These are phyloP conservation scores for Catagonus wagneri DNA, from an alignment of 2,113 vertebrate species.

Conservation along the genomic window DNA sequence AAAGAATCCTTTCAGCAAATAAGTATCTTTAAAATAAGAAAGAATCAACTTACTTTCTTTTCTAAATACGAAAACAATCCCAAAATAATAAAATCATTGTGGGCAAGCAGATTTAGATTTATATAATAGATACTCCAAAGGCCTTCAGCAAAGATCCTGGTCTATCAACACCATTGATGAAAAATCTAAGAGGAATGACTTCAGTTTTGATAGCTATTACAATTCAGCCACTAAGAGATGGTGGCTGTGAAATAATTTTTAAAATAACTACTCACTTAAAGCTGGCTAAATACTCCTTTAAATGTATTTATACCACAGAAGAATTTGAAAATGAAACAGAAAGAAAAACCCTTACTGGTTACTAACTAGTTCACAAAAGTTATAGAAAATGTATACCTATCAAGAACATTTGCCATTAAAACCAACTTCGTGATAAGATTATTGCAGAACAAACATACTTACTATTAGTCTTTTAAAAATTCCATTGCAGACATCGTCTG, in stretches of 20 bases:
- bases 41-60: slow-evolving; percentile 59
- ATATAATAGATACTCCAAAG: slow-evolving; percentile 5
- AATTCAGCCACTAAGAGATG: slow-evolving; percentile 48
- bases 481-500: slow-evolving; percentile 47
- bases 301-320: slow-evolving; percentile 13
- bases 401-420: slow-evolving; percentile 48
- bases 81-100: slow-evolving; percentile 56
- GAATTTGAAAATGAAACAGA: slow-evolving; percentile 50
- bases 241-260: slow-evolving; percentile 47
- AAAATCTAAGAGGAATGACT: slow-evolving; percentile 63
- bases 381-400: slow-evolving; percentile 41
- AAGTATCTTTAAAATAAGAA: slow-evolving; percentile 66
- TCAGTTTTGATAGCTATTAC: slow-evolving; percentile 46
- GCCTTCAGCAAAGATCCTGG: slow-evolving; percentile 63
- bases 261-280: slow-evolving; percentile 44
- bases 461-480: slow-evolving; percentile 73
- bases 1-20: slow-evolving; percentile 72
- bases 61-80: slow-evolving; percentile 66
- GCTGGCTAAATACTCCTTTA: slow-evolving; percentile 15
- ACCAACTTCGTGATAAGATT: slow-evolving; percentile 38
- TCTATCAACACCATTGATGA: background rate
- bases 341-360: slow-evolving; percentile 29
- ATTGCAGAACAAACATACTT: slow-evolving; percentile 76
- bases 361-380: slow-evolving; percentile 59
- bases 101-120: slow-evolving; percentile 49